phyloP scores from a whole-genome alignment of 53 echinoderm and acorn worm genomes.

The Actinopyga echinites region DNA sequence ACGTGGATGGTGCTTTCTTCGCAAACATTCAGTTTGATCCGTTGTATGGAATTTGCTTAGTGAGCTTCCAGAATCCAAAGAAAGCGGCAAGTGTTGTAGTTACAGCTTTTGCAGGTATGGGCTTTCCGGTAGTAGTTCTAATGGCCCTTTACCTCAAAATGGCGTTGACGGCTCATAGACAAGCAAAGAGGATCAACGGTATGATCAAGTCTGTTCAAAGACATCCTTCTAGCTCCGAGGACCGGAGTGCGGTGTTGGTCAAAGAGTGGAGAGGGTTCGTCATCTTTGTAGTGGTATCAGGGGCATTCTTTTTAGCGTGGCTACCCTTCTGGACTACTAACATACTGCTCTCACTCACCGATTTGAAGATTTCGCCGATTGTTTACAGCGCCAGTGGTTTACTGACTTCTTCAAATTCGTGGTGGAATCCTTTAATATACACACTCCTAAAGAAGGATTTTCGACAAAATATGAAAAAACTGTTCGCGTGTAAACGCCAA shows the following conservation, averaged over 20 bases:
- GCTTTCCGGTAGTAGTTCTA: not conserved
- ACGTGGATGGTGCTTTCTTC: not conserved
- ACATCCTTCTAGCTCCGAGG: not conserved
- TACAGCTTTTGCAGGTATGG: not conserved
- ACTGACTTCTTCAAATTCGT: slow-evolving; percentile 9
- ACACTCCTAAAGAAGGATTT: not conserved
- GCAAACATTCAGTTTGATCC: not conserved
- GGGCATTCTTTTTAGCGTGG: slow-evolving; percentile 14
- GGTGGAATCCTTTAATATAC: slow-evolving; percentile 21
- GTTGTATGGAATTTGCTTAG: not conserved
- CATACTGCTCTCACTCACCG: not conserved
- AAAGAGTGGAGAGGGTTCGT: slow-evolving; percentile 1
- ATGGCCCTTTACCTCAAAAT: not conserved
- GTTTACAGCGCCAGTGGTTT: not conserved
- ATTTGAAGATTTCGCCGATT: not conserved
- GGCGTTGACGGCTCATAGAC: not conserved
- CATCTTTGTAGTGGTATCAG: not conserved
- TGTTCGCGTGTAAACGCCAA: too few relatives aligned
- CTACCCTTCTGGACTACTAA: slow-evolving; percentile 8
- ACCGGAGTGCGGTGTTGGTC: not conserved
- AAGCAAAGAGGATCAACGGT: slow-evolving; percentile 4
- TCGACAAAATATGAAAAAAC: not conserved
- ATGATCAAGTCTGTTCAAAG: not conserved
- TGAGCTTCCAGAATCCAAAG: not conserved
- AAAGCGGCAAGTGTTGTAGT: not conserved